phyloP scores from a whole-genome alignment of 2,797 vertebrate genomes.

The Smutsia gigantea region DNA sequence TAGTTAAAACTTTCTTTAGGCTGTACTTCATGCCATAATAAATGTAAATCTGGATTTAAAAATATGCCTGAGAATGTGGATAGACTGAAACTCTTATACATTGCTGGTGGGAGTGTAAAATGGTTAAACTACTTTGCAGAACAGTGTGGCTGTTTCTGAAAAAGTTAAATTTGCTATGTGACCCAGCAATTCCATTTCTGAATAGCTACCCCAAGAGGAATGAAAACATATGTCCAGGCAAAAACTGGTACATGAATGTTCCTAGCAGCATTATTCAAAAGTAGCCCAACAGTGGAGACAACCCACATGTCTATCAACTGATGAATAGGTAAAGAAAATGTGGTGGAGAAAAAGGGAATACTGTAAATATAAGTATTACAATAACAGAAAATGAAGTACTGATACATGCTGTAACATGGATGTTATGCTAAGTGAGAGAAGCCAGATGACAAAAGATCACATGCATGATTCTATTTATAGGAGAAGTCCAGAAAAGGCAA shows the following conservation, averaged over 20 bases:
- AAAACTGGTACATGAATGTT: not conserved
- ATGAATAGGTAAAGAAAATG: not conserved
- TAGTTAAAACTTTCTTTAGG: not conserved
- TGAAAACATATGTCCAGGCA: not conserved
- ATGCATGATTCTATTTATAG: not conserved
- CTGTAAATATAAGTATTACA: not conserved
- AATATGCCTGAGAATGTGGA: not conserved
- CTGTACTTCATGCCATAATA: not conserved
- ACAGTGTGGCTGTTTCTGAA: conserved; percentile 27
- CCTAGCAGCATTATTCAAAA: not conserved
- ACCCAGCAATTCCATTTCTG: not conserved
- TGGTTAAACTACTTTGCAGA: not conserved
- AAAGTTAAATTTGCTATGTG: not conserved
- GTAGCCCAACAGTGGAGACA: not conserved
- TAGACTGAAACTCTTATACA: not conserved
- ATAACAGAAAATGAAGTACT: not conserved
- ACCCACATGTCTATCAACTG: not conserved
- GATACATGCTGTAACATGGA: rapidly evolving
- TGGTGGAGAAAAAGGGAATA: not conserved
- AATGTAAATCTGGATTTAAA: not conserved
- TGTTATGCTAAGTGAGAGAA: not conserved
- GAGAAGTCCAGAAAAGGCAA: not conserved
- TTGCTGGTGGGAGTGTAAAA: not conserved
- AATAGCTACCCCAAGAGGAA: not conserved
- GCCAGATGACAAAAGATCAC: not conserved